These are phyloP conservation scores for Percopsis transmontana DNA, from an alignment of 2,113 vertebrate genomes.

Conservation along the genomic window DNA sequence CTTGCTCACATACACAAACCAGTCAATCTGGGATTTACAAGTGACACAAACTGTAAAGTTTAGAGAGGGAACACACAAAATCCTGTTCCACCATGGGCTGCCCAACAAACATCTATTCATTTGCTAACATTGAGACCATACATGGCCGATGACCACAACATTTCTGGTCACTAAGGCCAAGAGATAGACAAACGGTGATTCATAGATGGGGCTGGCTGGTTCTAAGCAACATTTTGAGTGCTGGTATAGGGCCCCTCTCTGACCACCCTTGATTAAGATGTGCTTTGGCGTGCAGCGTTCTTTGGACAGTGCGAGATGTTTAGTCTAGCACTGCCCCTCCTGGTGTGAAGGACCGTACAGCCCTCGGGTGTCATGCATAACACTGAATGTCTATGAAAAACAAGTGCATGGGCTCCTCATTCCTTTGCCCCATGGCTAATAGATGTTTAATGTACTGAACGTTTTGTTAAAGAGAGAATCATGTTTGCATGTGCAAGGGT, in stretches of 20 bases:
- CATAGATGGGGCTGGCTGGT: slow-evolving; percentile 35
- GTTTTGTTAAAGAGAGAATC: slow-evolving; percentile 47
- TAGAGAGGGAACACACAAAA: slow-evolving; percentile 56
- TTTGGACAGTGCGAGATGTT: neutral
- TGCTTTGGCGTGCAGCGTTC: neutral
- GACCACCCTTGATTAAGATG: slow-evolving; percentile 13
- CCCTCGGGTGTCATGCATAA: slow-evolving; percentile 26
- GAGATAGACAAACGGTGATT: slow-evolving; percentile 48
- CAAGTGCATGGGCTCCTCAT: slow-evolving; percentile 2
- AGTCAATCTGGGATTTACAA: slow-evolving; percentile 64
- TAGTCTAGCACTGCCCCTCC: slow-evolving; percentile 39
- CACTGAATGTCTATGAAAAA: slow-evolving; percentile 1
- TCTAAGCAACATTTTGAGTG: slow-evolving; percentile 26
- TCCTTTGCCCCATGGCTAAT: slow-evolving; percentile 40
- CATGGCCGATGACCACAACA: slow-evolving; percentile 60
- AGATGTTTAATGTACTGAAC: slow-evolving; percentile 64
- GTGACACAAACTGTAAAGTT: slow-evolving; percentile 66
- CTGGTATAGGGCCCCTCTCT: slow-evolving; percentile 12
- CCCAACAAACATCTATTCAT: slow-evolving; percentile 69
- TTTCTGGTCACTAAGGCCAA: slow-evolving; percentile 52
- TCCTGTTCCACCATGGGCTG: slow-evolving; percentile 48
- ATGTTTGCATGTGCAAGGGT: slow-evolving; percentile 55
- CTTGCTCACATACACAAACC: slow-evolving; percentile 44
- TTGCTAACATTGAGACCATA: slow-evolving; percentile 58
- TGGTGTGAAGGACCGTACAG: slow-evolving; percentile 29